Evolutionary conservation across 2,797 vertebrate genomes (phyloP).

Genomic region (Knipowitschia caucasica): DNA sequence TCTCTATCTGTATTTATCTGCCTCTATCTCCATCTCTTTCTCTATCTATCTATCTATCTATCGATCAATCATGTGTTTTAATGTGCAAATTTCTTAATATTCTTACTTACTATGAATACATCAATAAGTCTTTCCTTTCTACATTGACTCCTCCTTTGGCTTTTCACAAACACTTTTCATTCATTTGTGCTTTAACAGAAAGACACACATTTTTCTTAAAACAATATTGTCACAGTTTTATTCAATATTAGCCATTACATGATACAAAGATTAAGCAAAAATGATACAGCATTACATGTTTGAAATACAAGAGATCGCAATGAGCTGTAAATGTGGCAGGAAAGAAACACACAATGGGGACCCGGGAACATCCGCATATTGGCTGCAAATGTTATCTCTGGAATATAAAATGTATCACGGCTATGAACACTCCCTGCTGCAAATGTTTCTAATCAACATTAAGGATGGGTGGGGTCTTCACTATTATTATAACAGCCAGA

Average conservation of each 20-base stretch:
- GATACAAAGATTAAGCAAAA: constrained; percentile 53
- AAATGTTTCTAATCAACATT: constrained; percentile 50
- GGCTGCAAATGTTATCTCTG: constrained; percentile 19
- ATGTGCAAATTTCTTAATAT: no score
- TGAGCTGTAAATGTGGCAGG: constrained; percentile 35
- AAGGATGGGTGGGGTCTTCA: constrained; percentile 39
- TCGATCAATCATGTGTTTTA: no score
- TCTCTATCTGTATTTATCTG: no score
- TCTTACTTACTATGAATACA: no score
- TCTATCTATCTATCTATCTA: no score
- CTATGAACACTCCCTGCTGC: constrained; percentile 50
- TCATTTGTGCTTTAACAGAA: no score
- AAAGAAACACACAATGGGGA: constrained; percentile 38
- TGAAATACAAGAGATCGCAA: constrained; percentile 35
- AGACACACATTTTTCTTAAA: no score
- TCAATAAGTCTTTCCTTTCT: no score
- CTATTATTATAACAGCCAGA: constrained; percentile 18
- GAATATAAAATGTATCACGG: constrained; percentile 41
- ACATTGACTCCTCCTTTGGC: no score
- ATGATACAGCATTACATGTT: constrained; percentile 53
- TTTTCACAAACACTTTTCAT: no score
- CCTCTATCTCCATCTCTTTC: no score
- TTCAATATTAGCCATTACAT: constrained; percentile 62
- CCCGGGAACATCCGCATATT: constrained; percentile 20
- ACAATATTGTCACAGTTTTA: constrained; percentile 62